Evolutionary conservation across 2,888 invertebrate species (phyloP).

Genomic region (Napeogenes sylphis): DNA sequence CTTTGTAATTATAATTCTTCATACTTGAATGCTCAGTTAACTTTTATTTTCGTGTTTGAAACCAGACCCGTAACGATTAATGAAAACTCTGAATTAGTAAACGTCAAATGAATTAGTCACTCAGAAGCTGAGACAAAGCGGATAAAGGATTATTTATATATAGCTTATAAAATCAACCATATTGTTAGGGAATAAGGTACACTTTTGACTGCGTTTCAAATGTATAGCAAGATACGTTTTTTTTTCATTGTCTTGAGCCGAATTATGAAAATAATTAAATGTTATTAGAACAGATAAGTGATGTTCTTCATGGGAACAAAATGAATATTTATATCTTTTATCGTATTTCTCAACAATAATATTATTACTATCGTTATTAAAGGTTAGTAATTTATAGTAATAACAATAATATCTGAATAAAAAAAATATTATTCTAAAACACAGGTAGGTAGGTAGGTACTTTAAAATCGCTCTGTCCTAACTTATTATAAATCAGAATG

Average conservation of each 20-base stretch:
- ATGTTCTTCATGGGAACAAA: constrained; percentile 33
- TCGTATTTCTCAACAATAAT: too few species aligned
- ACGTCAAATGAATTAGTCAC: constrained; percentile 37
- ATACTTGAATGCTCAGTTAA: neutral
- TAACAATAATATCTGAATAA: too few species aligned
- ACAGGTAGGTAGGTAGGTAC: too few species aligned
- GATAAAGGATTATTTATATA: constrained; percentile 19
- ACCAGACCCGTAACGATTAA: constrained; percentile 15
- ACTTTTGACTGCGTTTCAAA: constrained; percentile 29
- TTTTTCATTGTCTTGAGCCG: constrained; percentile 54
- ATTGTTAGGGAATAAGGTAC: constrained; percentile 30
- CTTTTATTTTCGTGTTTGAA: constrained; percentile 1
- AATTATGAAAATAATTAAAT: constrained; percentile 65
- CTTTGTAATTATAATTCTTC: too few species aligned
- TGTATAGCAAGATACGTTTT: constrained; percentile 37
- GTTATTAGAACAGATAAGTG: constrained; percentile 43
- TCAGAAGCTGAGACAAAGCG: constrained; percentile 32
- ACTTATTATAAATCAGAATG: too few species aligned
- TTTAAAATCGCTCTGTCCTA: too few species aligned
- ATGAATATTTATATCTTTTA: too few species aligned
- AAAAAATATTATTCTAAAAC: too few species aligned
- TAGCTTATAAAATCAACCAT: constrained; percentile 32
- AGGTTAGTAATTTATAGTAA: too few species aligned
- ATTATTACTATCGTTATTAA: too few species aligned
- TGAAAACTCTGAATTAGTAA: constrained; percentile 20